Conservation (phyloP, 2,888 invertebrate species). For the Diplolepis rosae region DNA sequence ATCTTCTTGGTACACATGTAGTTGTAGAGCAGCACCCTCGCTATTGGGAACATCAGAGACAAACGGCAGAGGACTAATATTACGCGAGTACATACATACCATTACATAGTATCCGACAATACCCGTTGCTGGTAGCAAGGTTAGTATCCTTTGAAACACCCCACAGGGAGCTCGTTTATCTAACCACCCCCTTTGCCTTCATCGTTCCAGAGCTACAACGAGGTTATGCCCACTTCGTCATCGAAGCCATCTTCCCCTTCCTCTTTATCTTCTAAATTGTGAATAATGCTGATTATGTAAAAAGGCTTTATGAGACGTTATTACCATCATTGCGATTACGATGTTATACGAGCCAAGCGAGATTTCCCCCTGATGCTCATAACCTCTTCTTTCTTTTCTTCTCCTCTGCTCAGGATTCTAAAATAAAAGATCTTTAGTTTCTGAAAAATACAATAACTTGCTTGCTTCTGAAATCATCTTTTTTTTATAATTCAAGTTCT, state of each 20-base stretch:
- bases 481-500: no score
- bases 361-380: not conserved
- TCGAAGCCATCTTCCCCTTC: conserved; percentile 43
- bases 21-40: not conserved
- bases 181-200: conserved; percentile 58
- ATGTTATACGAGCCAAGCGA: conserved; percentile 58
- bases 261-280: conserved; percentile 59
- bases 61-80: conserved; percentile 63
- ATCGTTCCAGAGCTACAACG: conserved; percentile 56
- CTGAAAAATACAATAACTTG: no score
- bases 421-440: no score
- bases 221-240: conserved; percentile 63
- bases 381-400: not conserved
- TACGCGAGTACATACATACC: conserved; percentile 66
- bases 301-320: conserved; percentile 58
- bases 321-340: conserved; percentile 66
- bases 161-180: conserved; percentile 70
- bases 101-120: conserved; percentile 64
- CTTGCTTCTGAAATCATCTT: no score
- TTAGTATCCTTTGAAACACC: conserved; percentile 68
- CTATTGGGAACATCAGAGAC: conserved; percentile 47
- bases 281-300: conserved; percentile 67
- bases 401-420: not conserved
- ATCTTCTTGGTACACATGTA: conserved; percentile 31
- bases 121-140: conserved; percentile 58